Base-by-base conservation (phyloP, 2,888 invertebrate species). In the Agrypnus murinus region DNA sequence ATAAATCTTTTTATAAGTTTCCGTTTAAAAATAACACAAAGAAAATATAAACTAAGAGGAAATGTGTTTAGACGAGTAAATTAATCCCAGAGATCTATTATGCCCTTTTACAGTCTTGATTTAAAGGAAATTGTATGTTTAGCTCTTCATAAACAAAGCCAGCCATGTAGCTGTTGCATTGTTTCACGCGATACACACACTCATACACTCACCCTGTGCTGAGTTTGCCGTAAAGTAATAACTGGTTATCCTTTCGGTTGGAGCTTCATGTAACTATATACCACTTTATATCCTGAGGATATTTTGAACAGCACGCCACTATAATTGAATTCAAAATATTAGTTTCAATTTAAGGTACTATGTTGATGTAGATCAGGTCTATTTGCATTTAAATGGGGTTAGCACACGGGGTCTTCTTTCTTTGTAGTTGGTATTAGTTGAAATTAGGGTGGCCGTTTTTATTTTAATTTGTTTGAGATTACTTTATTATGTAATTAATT, bases 261-360 rank as follows among this genome's bases (percentile, higher is more conserved):
- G 17, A 15, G 17, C 12, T 48, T 17, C 55, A n/a, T 6, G 32
- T 15, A 34, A 53, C 32, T 53, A 12, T 34, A 55, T 32, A 36
- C 2, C 25, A 25, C 36, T 19, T n/a, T 10, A 17, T 43, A 58
- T 58, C 58, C 58, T n/a, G 25, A 8, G 58, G 58, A 43, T 58
- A 31, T 36, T 40, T 58, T 36, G n/a, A 19, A 0, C 12, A 43
- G 43, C 58, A 58, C 58, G 58, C 25, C 43, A 31, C 31, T 12
- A 19, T 43, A 58, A 58, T 58, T 58, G 58, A 58, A 43, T 58
- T 58, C 40, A 40, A 43, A 58, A 58, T 58, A 58, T 58, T 58
- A 40, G 58, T 43, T 58, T 58, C 58, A 12, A 12, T 12, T 10
- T 12, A 4, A 40, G n/a, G 12, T 40, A 7, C 5, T 25, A 25